phyloP scores from a whole-genome alignment of 2,888 invertebrate species.

The Tuta absoluta region DNA sequence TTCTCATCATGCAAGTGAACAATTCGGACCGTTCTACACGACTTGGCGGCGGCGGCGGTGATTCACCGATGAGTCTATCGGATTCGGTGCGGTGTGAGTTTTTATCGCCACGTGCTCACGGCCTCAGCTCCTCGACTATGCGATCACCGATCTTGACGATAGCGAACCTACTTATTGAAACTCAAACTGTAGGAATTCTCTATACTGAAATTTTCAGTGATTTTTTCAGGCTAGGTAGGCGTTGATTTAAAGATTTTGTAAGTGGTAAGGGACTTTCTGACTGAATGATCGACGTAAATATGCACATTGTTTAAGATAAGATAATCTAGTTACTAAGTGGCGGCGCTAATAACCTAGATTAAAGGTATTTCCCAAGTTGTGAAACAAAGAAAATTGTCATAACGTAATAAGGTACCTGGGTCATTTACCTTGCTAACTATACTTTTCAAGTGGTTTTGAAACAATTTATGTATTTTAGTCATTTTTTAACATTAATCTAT shows the following conservation, averaged over 20 bases:
- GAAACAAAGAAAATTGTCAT: neutral
- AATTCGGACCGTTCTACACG: conserved; percentile 62
- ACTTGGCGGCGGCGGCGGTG: conserved; percentile 53
- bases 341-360: neutral
- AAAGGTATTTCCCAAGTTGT: conserved; percentile 3
- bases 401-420: neutral
- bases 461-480: too few relatives aligned
- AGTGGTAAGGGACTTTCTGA: too few relatives aligned
- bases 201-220: too few relatives aligned
- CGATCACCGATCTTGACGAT: neutral
- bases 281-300: too few relatives aligned
- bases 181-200: too few relatives aligned
- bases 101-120: conserved; percentile 49
- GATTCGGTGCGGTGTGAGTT: conserved; percentile 60
- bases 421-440: neutral
- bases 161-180: too few relatives aligned
- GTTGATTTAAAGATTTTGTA: too few relatives aligned
- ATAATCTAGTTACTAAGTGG: neutral
- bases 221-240: too few relatives aligned
- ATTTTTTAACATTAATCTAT: too few relatives aligned
- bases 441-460: too few relatives aligned
- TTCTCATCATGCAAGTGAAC: conserved; percentile 71
- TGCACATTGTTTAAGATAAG: too few relatives aligned
- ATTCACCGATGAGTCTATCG: conserved; percentile 80
- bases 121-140: neutral